phyloP scores from a whole-genome alignment of 2,888 invertebrate genomes.

The Mactromeris polynyma region DNA sequence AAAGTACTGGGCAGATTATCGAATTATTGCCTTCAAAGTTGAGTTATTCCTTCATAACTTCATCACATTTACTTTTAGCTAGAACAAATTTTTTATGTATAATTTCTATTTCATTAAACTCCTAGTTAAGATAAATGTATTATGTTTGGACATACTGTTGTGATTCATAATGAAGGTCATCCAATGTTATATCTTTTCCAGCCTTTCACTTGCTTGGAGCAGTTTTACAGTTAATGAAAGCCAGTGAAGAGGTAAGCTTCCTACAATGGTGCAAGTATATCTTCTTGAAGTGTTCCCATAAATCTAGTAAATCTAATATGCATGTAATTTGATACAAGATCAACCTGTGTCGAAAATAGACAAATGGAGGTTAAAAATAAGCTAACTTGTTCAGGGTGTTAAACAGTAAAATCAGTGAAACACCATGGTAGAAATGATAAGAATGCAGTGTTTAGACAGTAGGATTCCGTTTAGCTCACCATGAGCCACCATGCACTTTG shows the following conservation, averaged over 20 bases:
- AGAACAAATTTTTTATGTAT: neutral
- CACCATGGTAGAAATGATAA: too few species aligned
- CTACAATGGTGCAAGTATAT: neutral
- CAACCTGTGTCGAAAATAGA: too few species aligned
- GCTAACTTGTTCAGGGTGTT: too few species aligned
- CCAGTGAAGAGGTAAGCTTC: conserved; percentile 55
- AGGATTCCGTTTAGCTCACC: too few species aligned
- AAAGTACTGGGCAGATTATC: too few species aligned
- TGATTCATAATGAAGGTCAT: neutral
- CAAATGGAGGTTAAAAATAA: too few species aligned
- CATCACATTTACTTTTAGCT: neutral
- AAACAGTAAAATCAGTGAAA: too few species aligned
- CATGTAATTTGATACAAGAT: too few species aligned
- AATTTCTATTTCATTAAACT: neutral
- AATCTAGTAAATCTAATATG: neutral
- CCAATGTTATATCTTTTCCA: conserved; percentile 48
- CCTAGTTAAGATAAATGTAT: neutral
- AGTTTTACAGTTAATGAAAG: conserved; percentile 57
- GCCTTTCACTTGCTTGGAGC: conserved; percentile 65
- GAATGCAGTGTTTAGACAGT: too few species aligned
- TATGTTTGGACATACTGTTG: neutral
- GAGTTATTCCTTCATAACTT: neutral
- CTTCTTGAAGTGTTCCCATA: neutral
- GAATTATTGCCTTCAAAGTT: too few species aligned
- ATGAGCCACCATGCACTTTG: too few species aligned